These are phyloP conservation scores for Tinea pellionella DNA, from an alignment of 2,888 invertebrate species.

Conservation along the genomic window DNA sequence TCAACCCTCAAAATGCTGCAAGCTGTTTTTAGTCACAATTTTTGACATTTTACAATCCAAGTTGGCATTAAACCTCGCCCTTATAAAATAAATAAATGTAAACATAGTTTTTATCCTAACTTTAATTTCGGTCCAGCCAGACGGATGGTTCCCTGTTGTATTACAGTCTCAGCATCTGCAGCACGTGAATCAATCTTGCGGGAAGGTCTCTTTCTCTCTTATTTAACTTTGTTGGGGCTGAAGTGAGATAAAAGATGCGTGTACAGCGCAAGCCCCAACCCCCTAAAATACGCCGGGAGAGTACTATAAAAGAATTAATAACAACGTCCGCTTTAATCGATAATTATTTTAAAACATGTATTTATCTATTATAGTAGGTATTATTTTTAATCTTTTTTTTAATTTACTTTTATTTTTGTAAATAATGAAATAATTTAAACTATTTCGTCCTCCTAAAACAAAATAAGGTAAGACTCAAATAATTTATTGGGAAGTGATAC, in stretches of 20 bases:
- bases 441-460: no score
- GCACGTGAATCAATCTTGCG: conserved; percentile 46
- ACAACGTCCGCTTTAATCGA: not conserved
- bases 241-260: conserved; percentile 31
- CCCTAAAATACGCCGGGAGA: conserved; percentile 23
- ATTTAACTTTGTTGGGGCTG: conserved; percentile 21
- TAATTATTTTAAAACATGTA: not conserved
- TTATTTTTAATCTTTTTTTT: not conserved
- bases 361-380: not conserved
- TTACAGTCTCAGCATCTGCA: conserved; percentile 49
- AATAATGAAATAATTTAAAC: no score
- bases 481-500: no score
- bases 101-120: no score
- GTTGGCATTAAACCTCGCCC: no score
- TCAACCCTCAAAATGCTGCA: no score
- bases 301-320: conserved; percentile 8
- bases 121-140: conserved; percentile 7
- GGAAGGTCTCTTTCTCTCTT: conserved; percentile 30
- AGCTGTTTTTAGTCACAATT: no score
- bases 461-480: no score
- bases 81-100: no score
- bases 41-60: no score
- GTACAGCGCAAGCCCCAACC: conserved; percentile 48
- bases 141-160: conserved; percentile 18
- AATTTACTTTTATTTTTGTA: not conserved